Evolutionary conservation across 2,888 invertebrate genomes (phyloP), one percentile per base, ranked within the genome.

Genomic region (Mythimna ferrago): DNA sequence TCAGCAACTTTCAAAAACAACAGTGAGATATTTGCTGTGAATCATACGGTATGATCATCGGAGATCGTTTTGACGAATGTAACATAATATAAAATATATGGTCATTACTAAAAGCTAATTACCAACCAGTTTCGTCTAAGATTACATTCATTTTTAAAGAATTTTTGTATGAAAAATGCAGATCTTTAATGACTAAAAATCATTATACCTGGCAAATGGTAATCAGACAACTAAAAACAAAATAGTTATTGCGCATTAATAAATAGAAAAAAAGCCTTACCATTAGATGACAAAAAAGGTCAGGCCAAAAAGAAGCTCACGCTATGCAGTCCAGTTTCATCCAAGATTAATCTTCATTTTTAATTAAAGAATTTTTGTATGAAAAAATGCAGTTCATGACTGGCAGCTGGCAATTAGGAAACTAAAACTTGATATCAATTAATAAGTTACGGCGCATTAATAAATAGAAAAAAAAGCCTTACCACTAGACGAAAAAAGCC

Each of bases 311-410:
- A 79, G 72, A 89, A 87, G 87, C 74, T 78, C 75, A 97, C 96
- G 90, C 96, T 95, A 89, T 97, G 97, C 74, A 97, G 44, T 44
- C 5, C 44, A 44, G 44, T 44, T 14, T 44, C 44, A 44, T 44
- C 2, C 10, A 16, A 48, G 48, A 48, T 48, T 48, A 16, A 48
- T 48, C 16, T 48, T 2, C 16, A 48, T 16, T 14, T 16, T 48
- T 48, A 48, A 48, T n/a, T n/a, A 16, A 0, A 3, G 1, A 16
- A 5, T 48, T 10, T 53, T 16, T n/a, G n/a, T 61, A 16, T 10
- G 16, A 44, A 60, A 26, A 58, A 35, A 58, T 6, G 19, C 19
- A 10, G 4, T 32, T 7, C 0, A 6, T 35, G 10, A 9, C 9
- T 19, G 38, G 21, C 54, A 66, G 32, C 9, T 41, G n/a, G 41